Conservation (phyloP, 2,797 vertebrate species). For the Pangasius macronema region DNA sequence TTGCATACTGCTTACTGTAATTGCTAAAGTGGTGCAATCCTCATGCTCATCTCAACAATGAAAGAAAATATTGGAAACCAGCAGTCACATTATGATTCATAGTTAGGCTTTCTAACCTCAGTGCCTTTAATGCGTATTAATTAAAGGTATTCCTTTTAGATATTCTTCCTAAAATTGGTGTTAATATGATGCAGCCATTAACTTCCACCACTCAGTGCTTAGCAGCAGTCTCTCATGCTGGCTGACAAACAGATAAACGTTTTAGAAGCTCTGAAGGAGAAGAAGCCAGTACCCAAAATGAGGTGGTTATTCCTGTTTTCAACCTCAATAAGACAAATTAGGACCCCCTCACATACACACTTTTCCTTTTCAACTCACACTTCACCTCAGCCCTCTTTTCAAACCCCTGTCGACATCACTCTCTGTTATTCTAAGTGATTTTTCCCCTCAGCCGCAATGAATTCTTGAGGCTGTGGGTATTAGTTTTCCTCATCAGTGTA, state of each 20-base stretch:
- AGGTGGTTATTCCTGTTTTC: constrained; percentile 25
- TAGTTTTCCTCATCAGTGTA: constrained; percentile 68
- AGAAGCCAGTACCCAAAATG: constrained; percentile 13
- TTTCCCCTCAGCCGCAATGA: constrained; percentile 65
- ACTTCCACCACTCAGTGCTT: constrained; percentile 6
- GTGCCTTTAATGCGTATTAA: neutral
- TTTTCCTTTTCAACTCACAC: constrained; percentile 43
- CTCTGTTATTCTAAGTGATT: constrained; percentile 75
- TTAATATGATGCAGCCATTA: constrained; percentile 12
- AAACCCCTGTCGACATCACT: constrained; percentile 61
- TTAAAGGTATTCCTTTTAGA: neutral
- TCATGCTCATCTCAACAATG: neutral
- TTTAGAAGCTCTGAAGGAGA: constrained; percentile 17
- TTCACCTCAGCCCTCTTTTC: neutral
- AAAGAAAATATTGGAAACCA: neutral
- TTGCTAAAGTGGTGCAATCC: neutral
- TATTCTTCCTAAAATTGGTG: neutral
- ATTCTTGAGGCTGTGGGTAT: constrained; percentile 68
- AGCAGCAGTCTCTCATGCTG: constrained; percentile 3
- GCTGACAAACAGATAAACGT: constrained; percentile 7
- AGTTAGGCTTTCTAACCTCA: neutral
- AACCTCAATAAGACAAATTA: constrained; percentile 33
- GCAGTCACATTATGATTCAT: neutral
- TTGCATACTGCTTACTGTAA: neutral
- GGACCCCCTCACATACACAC: neutral